phyloP scores from a whole-genome alignment of 2,113 vertebrate species.

The Dasyprocta punctata region DNA sequence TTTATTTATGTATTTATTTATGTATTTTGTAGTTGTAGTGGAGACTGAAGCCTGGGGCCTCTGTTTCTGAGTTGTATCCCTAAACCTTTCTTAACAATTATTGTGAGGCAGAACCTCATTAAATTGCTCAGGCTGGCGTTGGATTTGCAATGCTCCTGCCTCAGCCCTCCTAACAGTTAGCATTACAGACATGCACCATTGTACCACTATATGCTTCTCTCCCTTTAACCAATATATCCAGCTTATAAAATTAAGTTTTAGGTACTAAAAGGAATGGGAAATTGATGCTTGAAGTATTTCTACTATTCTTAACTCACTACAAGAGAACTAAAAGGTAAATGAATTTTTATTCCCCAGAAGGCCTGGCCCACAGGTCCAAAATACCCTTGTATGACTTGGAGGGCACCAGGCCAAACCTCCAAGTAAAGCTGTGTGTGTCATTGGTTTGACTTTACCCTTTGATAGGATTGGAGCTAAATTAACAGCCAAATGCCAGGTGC shows the following conservation, averaged over 20 bases:
- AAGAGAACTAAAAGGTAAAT: conserved; percentile 1
- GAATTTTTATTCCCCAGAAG: neutral
- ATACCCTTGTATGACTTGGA: neutral
- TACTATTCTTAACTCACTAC: neutral
- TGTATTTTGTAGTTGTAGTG: neutral
- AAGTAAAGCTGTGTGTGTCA: neutral
- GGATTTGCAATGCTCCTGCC: neutral
- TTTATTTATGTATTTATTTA: neutral
- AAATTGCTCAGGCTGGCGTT: neutral
- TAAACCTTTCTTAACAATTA: neutral
- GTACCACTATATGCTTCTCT: neutral
- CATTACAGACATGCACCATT: neutral
- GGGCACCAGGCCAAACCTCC: neutral
- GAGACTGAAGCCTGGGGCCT: neutral
- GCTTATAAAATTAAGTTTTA: neutral
- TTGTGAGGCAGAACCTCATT: neutral
- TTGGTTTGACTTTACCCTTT: neutral
- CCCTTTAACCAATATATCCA: neutral
- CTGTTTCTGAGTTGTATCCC: neutral
- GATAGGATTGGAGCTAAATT: neutral
- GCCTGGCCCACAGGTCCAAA: neutral
- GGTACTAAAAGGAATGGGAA: neutral
- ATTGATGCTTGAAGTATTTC: neutral
- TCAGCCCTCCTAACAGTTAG: neutral
- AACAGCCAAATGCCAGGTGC: neutral